phyloP scores from a whole-genome alignment of 2,797 vertebrate genomes.

The Scolopax rusticola region DNA sequence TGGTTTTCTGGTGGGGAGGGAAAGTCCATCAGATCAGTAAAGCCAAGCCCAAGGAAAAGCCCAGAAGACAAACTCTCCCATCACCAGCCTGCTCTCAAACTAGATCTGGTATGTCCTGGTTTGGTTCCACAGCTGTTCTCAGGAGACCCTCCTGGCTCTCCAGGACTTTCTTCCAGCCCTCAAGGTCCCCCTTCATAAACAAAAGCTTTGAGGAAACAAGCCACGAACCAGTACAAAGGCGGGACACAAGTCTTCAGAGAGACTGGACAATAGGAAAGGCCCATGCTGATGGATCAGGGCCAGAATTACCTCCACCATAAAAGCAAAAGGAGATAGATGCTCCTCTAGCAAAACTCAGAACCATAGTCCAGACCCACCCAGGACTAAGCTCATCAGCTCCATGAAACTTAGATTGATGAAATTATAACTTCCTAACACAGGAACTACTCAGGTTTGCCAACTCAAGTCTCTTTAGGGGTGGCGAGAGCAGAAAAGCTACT shows the following conservation, averaged over 20 bases:
- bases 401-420: neutral
- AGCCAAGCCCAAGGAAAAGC: neutral
- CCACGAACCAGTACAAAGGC: neutral
- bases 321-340: neutral
- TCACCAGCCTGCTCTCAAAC: neutral
- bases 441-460: neutral
- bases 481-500: neutral
- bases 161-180: neutral
- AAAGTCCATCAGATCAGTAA: neutral
- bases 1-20: neutral
- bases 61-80: neutral
- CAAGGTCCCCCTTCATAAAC: neutral
- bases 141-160: rapidly evolving
- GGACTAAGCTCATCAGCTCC: neutral
- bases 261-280: neutral
- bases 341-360: neutral
- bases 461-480: neutral
- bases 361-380: neutral
- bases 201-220: neutral
- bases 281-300: rapidly evolving
- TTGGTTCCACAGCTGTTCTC: rapidly evolving
- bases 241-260: neutral
- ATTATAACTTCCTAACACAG: neutral
- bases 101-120: neutral
- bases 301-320: neutral